phyloP scores from a whole-genome alignment of 2,113 vertebrate species.

The Cepphus grylle region DNA sequence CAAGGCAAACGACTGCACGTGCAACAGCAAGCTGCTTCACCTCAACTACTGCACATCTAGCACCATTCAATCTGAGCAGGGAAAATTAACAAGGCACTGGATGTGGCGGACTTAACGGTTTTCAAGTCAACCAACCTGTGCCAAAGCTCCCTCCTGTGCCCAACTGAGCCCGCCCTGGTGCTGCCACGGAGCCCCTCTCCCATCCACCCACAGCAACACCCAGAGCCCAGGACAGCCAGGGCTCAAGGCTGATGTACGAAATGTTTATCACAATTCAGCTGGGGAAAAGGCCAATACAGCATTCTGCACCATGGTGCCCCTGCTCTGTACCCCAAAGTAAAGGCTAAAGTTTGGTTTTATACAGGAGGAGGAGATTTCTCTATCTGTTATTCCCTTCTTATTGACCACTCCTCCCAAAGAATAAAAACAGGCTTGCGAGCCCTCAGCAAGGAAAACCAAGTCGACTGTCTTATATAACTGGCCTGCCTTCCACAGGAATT shows the following conservation, averaged over 20 bases:
- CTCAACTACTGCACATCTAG: too few species aligned
- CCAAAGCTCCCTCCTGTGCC: neutral
- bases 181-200: neutral
- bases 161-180: neutral
- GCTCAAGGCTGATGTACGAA: rapidly evolving
- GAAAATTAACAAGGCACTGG: neutral
- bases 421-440: neutral
- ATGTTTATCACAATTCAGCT: neutral
- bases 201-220: neutral
- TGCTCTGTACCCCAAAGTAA: neutral
- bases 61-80: neutral
- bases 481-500: neutral
- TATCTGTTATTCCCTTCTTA: neutral
- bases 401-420: neutral
- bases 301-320: neutral
- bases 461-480: rapidly evolving
- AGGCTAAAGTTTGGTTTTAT: rapidly evolving
- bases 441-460: neutral
- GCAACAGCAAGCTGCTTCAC: neutral
- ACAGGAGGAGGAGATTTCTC: neutral
- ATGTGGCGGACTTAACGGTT: neutral
- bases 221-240: rapidly evolving
- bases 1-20: rapidly evolving
- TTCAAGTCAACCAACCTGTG: neutral
- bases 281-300: neutral